Base-by-base conservation (phyloP, 2,888 invertebrate species). In the Neoaliturus tenellus region DNA sequence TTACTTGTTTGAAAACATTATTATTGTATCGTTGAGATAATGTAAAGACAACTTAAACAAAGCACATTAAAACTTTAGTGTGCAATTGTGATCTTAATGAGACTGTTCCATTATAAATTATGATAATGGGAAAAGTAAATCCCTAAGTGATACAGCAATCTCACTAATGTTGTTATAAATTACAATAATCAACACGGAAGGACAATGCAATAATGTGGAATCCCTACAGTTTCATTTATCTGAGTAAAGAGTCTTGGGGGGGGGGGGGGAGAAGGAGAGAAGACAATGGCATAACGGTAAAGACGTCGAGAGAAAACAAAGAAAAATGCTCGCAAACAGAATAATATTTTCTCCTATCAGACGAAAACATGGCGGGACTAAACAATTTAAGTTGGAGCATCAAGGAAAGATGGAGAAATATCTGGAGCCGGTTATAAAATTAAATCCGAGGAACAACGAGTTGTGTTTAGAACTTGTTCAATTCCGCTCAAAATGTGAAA, bases 311-410 rank as follows among this genome's bases (percentile, higher is more conserved):
- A 44, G 75, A 75, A 75, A 75, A 75, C 75, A 44, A 75, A 75
- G 75, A 75, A 75, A 75, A 75, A 75, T 75, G 25, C 48, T 44
- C 28, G 75, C 75, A 75, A 75, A 75, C 75, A 75, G 48, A 75
- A 75, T 75, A 75, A 44, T 75, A 75, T 75, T 44, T 75, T 75
- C 75, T 75, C 39, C 48, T 75, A 75, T 75, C 75, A 28, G 75
- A 75, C 39, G 75, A 75, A 75, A 75, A 75, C 75, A 75, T 75
- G 75, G 75, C 75, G 71, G 39, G 73, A 25, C 75, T 75, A 75
- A 75, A 75, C 75, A 75, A 75, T 75, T 75, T 75, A 75, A 75
- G 75, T 75, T 75, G 75, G 75, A 44, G 48, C 75, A 71, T 71
- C 71, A 44, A 44, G 75, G 48, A 75, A 48, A 48, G 71, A 71